Percentiles rank a stretch among this genome's conserved stretches.
phyloP scores from a whole-genome alignment of 2,797 vertebrate species.

The Potorous gilbertii region DNA sequence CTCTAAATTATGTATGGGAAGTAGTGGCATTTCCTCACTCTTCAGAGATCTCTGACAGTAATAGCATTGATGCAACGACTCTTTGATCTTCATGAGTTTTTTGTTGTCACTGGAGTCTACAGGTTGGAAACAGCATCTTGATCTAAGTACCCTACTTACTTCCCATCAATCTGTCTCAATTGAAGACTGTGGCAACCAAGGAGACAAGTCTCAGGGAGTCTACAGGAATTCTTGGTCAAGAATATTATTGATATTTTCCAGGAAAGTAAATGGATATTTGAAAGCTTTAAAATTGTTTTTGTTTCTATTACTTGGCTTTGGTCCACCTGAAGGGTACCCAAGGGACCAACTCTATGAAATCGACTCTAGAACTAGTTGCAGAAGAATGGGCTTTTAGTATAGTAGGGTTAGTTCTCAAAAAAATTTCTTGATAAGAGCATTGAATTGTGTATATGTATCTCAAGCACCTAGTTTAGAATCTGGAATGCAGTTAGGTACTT shows the following conservation, averaged over 20 bases:
- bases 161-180: background rate
- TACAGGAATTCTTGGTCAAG: background rate
- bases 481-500: background rate
- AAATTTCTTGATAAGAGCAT: background rate
- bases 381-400: background rate
- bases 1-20: background rate
- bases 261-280: background rate
- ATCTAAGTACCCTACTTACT: background rate
- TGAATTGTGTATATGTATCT: background rate
- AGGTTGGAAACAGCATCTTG: background rate
- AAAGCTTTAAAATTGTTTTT: background rate
- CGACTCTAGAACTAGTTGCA: background rate
- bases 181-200: background rate
- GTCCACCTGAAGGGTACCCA: background rate
- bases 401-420: background rate
- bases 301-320: background rate
- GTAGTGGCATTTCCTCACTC: background rate
- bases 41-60: background rate
- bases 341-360: background rate
- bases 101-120: background rate
- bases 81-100: background rate
- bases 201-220: background rate
- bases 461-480: background rate
- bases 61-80: background rate
- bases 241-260: background rate